Conservation (phyloP, 2,888 invertebrate species). For the Megamerina dolium region DNA sequence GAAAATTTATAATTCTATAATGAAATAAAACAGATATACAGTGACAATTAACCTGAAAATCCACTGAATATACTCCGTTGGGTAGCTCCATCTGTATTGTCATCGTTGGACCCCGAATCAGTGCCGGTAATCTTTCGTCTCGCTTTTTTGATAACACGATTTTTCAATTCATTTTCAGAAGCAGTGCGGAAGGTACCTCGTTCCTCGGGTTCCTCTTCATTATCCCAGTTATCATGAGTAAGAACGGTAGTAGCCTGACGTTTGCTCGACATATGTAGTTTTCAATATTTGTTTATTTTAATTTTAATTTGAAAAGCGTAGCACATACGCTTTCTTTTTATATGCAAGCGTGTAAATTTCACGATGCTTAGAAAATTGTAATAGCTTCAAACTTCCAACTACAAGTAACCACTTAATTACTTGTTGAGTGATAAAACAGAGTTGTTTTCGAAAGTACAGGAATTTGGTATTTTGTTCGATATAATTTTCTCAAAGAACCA, state of each 20-base stretch:
- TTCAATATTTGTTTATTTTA: too few species aligned
- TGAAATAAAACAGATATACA: slow-evolving; percentile 35
- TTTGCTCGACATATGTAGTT: slow-evolving; percentile 73
- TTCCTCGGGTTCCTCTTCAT: slow-evolving; percentile 70
- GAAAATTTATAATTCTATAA: background rate
- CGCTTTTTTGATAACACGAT: slow-evolving; percentile 73
- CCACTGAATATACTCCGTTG: slow-evolving; percentile 59
- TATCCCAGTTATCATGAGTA: slow-evolving; percentile 81
- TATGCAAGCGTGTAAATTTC: too few species aligned
- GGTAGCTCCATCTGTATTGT: slow-evolving; percentile 15
- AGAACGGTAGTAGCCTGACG: slow-evolving; percentile 68
- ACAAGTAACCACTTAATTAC: too few species aligned
- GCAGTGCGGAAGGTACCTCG: slow-evolving; percentile 68
- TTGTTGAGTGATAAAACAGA: too few species aligned
- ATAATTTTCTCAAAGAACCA: too few species aligned
- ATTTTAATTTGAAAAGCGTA: too few species aligned
- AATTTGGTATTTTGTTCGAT: too few species aligned
- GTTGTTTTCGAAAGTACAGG: too few species aligned
- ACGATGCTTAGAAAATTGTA: too few species aligned
- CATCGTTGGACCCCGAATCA: slow-evolving; percentile 14
- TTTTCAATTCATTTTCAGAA: slow-evolving; percentile 62
- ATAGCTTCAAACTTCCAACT: too few species aligned
- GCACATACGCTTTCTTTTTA: too few species aligned
- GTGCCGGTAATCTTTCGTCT: slow-evolving; percentile 48
- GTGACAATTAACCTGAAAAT: slow-evolving; percentile 54